A percentile compares a stretch with the other conserved stretches of the same genome.
These are phyloP conservation scores for Clarias gariepinus DNA, from an alignment of 2,113 vertebrate genomes.

Conservation along the genomic window DNA sequence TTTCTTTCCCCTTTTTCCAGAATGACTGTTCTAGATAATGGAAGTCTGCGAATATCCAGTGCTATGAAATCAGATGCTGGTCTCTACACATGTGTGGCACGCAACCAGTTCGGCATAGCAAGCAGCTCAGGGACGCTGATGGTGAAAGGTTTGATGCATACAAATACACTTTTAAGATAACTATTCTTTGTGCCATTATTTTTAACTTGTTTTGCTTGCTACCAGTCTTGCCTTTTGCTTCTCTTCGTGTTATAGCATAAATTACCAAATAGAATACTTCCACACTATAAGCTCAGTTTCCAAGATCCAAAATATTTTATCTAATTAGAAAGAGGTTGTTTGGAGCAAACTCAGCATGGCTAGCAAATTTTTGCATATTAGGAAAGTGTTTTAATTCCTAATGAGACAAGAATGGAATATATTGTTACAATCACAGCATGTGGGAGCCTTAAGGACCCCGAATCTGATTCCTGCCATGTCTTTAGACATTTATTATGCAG, in stretches of 20 bases:
- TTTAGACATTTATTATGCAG: constrained; percentile 67
- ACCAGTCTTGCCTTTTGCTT: not conserved
- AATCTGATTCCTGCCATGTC: constrained; percentile 62
- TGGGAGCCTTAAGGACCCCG: constrained; percentile 39
- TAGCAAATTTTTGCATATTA: constrained; percentile 25
- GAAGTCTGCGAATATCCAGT: constrained; percentile 88
- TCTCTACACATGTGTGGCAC: constrained; percentile 89
- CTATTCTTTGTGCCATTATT: not conserved
- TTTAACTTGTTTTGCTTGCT: not conserved
- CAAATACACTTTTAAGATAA: not conserved
- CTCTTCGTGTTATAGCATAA: not conserved
- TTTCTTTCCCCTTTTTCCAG: constrained; percentile 65
- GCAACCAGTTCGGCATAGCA: constrained; percentile 89
- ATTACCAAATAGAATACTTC: not conserved
- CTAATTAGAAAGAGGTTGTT: not conserved
- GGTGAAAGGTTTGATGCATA: constrained; percentile 84
- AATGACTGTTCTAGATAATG: constrained; percentile 81
- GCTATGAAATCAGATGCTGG: constrained; percentile 86
- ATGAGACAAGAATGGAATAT: constrained; percentile 47
- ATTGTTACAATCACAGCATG: constrained; percentile 59
- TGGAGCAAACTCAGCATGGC: constrained; percentile 8
- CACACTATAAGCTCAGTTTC: not conserved
- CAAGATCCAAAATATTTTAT: not conserved
- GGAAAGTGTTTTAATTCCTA: constrained; percentile 48
- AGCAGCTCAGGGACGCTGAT: constrained; percentile 89